Conservation (phyloP, 2,888 invertebrate genomes). For the Strigamia maritima region DNA sequence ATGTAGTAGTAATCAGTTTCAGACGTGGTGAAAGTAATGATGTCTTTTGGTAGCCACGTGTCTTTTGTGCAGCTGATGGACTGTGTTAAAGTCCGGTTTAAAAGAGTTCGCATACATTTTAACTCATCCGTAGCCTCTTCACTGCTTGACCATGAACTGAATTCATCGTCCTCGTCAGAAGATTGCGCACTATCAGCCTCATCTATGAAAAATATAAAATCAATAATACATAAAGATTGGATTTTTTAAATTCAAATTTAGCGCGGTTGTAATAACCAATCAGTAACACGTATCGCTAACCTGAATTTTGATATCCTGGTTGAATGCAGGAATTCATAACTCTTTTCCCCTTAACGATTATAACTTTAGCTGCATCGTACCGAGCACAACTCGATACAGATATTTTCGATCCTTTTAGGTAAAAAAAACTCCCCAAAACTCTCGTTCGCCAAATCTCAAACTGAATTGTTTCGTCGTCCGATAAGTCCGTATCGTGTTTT, state of each 20-base stretch:
- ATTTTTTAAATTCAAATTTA: not conserved
- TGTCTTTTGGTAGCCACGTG: constrained; percentile 42
- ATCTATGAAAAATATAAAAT: constrained; percentile 18
- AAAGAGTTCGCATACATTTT: constrained; percentile 62
- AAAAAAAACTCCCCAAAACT: constrained; percentile 69
- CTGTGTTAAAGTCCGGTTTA: constrained; percentile 68
- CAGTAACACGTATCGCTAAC: not conserved
- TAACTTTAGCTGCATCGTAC: constrained; percentile 39
- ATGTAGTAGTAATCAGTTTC: constrained; percentile 77
- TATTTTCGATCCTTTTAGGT: constrained; percentile 67
- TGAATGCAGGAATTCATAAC: constrained; percentile 37
- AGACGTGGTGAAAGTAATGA: constrained; percentile 60
- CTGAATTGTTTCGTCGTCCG: constrained; percentile 67
- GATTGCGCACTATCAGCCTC: constrained; percentile 39
- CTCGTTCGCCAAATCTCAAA: constrained; percentile 75
- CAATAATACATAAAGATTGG: constrained; percentile 48
- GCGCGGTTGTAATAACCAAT: not conserved
- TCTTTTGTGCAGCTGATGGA: constrained; percentile 57
- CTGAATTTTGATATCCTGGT: constrained; percentile 35
- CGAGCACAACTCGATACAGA: constrained; percentile 69
- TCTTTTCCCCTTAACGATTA: constrained; percentile 40
- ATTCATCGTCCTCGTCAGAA: constrained; percentile 52
- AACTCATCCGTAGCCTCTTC: constrained; percentile 73
- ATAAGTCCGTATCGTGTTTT: constrained; percentile 60
- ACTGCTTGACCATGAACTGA: constrained; percentile 72